Evolutionary conservation across 1,140 invertebrate genomes (phyloP).

Genomic region (Drosophila repletoides): DNA sequence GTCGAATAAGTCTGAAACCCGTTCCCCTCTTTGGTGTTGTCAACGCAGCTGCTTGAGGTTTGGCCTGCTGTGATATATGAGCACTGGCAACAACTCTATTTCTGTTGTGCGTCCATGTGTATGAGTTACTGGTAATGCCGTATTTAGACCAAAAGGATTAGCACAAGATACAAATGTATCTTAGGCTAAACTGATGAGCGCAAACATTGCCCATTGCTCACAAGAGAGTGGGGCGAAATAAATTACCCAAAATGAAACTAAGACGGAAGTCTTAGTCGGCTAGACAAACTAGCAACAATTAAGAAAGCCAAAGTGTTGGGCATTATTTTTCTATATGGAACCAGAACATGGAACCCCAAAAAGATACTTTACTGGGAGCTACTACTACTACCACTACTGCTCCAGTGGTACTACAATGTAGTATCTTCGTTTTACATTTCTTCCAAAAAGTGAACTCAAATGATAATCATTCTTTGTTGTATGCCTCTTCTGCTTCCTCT

Average conservation of each 20-base stretch:
- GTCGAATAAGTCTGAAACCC: no score
- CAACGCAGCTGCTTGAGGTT: constrained; percentile 62
- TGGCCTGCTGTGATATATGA: constrained; percentile 54
- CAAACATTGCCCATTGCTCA: not conserved
- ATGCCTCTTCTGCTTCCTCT: not conserved
- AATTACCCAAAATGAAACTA: constrained; percentile 53
- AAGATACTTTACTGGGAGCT: constrained; percentile 5
- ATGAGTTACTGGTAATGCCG: constrained; percentile 24
- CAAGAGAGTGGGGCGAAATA: constrained; percentile 47
- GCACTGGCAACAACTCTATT: constrained; percentile 55
- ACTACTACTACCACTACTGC: not conserved
- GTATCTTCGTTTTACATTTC: constrained; percentile 4
- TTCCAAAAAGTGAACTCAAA: not conserved
- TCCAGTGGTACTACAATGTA: not conserved
- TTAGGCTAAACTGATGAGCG: constrained; percentile 18
- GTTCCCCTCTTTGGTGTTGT: constrained; percentile 6
- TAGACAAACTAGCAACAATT: constrained; percentile 69
- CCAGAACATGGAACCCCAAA: not conserved
- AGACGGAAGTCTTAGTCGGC: constrained; percentile 49
- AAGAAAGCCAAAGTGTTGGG: constrained; percentile 48
- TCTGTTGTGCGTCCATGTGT: constrained; percentile 12
- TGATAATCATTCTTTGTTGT: constrained; percentile 51
- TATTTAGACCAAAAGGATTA: constrained; percentile 69
- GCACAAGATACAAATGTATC: constrained; percentile 64
- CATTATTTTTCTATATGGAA: no score